Conservation (phyloP, 2,888 invertebrate genomes). For the Charanyca ferruginea region DNA sequence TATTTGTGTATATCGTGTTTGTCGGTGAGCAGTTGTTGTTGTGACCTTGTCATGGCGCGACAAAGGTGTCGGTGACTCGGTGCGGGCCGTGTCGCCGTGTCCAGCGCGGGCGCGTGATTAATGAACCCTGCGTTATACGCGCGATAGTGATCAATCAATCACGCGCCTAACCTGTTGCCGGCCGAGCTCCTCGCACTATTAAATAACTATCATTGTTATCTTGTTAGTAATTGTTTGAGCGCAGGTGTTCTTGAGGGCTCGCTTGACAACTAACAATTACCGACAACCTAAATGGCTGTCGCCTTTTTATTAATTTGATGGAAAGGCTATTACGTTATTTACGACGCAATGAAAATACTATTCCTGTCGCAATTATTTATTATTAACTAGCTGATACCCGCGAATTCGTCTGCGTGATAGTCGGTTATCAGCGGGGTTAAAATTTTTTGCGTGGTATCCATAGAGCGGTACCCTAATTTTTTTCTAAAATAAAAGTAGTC, state of each 20-base stretch:
- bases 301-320: slow-evolving; percentile 25
- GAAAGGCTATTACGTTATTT: slow-evolving; percentile 12
- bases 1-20: neutral
- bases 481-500: too few species aligned
- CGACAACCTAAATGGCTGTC: slow-evolving; percentile 1
- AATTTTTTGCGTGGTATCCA: too few species aligned
- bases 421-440: too few species aligned
- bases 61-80: slow-evolving; percentile 38
- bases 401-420: too few species aligned
- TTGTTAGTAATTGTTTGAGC: slow-evolving; percentile 52
- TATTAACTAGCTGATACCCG: too few species aligned
- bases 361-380: slow-evolving; percentile 14
- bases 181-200: slow-evolving; percentile 50
- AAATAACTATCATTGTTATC: slow-evolving; percentile 58
- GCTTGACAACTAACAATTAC: slow-evolving; percentile 25
- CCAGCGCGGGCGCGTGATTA: slow-evolving; percentile 68
- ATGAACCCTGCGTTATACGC: slow-evolving; percentile 72
- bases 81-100: slow-evolving; percentile 46
- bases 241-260: slow-evolving; percentile 38
- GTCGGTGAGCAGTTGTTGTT: slow-evolving; percentile 43
- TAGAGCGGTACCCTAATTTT: too few species aligned
- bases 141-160: slow-evolving; percentile 73
- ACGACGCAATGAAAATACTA: slow-evolving; percentile 22
- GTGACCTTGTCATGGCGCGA: slow-evolving; percentile 53
- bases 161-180: slow-evolving; percentile 73